Evolutionary conservation across 2,888 invertebrate species (phyloP).

Genomic region (Tiphia femorata): DNA sequence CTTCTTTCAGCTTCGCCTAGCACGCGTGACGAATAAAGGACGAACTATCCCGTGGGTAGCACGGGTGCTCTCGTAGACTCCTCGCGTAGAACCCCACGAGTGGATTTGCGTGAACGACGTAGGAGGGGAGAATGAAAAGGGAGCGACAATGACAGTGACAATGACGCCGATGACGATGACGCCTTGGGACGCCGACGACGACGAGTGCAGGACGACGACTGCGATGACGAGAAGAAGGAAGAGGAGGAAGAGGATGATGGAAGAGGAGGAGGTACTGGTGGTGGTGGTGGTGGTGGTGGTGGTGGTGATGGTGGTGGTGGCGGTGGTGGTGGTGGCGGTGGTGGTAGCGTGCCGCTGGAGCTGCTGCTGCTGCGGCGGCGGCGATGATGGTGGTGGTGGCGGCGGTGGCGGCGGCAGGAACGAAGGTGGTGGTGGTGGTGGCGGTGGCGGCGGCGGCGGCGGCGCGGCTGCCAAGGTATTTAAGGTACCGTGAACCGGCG

Average conservation of each 20-base stretch:
- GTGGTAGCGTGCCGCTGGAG: slow-evolving; percentile 38
- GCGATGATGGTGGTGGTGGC: slow-evolving; percentile 6
- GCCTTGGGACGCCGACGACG: slow-evolving; percentile 68
- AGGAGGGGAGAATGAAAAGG: too few species aligned
- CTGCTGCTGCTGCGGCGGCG: slow-evolving; percentile 38
- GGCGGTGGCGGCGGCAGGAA: slow-evolving; percentile 7
- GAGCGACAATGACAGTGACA: too few species aligned
- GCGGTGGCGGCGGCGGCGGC: slow-evolving; percentile 52
- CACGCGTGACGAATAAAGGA: slow-evolving; percentile 10
- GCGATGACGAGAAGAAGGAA: background rate
- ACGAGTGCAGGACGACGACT: slow-evolving; percentile 67
- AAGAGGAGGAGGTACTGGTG: background rate
- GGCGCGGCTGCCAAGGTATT: slow-evolving; percentile 72
- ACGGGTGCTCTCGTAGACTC: slow-evolving; percentile 39
- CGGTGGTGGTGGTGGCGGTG: slow-evolving; percentile 23
- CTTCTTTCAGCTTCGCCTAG: too few species aligned
- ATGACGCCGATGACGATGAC: too few species aligned
- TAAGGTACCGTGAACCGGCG: slow-evolving; percentile 74
- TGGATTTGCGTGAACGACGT: too few species aligned
- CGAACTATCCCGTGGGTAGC: slow-evolving; percentile 24
- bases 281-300: background rate
- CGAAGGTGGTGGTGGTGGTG: slow-evolving; percentile 23
- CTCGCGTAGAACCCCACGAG: too few species aligned
- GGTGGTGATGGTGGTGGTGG: background rate
- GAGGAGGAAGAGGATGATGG: background rate